Evolutionary conservation across 2,797 vertebrate genomes (phyloP), one percentile per base, ranked within the genome.

Genomic region (Sciurus carolinensis): DNA sequence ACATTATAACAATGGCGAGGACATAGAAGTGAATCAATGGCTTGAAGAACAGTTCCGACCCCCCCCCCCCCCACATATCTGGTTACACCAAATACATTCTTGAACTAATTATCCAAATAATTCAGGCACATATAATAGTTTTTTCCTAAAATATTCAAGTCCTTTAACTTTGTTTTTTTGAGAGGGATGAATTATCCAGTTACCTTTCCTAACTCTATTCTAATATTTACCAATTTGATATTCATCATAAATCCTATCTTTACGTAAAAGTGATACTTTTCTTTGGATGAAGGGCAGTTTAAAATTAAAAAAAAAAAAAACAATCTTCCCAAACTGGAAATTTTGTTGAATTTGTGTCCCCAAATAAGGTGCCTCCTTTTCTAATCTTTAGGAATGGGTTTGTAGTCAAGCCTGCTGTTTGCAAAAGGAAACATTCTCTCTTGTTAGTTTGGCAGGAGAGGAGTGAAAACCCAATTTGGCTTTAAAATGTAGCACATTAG

Each of bases 401-500:
- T 85, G 24, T 80, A 62, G 26, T 57, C 64, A 93, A 89, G 47
- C 76, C 87, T 52, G 30, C 9, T 13, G 94, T 93, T 93, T 91
- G 39, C 87, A 62, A 84, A 91, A 91, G 89, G 95, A 94, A 64
- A 71, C 72, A 52, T 85, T 92, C 64, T 95, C 69, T 96, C 76
- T 91, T 75, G 96, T 91, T 86, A 44, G 20, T 91, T 94, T 97
- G 96, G 95, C 96, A 96, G 28, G 54, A 94, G 77, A 93, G 47
- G 76, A 95, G 77, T 30, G 90, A 96, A 96, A 97, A 79, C 91
- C 89, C 93, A 95, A 94, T 26, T 0, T 93, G 93, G 91, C 89
- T 97, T 97, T 97, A 69, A 96, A 97, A 64, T 95, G 91, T 92
- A 62, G 95, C 94, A 84, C 85, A 64, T 97, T 96, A 73, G 95